Evolutionary conservation across 2,113 vertebrate genomes (phyloP), one percentile per base, ranked within the genome.

Genomic region (Pogonocichla stellata): DNA sequence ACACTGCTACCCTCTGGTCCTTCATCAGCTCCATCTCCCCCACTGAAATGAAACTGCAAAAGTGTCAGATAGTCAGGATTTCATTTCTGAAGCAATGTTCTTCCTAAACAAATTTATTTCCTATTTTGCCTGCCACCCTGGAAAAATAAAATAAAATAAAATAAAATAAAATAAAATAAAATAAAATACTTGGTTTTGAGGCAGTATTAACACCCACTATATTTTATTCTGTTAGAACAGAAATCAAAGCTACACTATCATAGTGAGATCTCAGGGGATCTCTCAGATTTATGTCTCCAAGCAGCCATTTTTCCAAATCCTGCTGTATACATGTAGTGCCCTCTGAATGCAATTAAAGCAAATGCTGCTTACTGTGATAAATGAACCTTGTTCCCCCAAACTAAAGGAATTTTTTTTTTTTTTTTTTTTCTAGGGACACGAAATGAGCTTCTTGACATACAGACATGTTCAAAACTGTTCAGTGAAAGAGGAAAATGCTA

Each of bases 251-350:
- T 51, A 31, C 36, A 36, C 22, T 6, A 14, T 17, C 12, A 70
- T 17, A 12, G 36, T 19, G 50, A 73, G 60, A 50, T 66, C 38
- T 86, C 64, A 66, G 54, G 47, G 38, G 33, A 18, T 36, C 4
- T 75, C 36, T 58, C 51, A 90, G 38, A 58, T 83, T 69, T 80
- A 61, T 54, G 33, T 38, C 64, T 95, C 34, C 6, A 33, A 90
- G 86, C 75, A 90, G 96, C 88, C 92, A 88, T 96, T 90, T 92
- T 93, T 74, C 47, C 51, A 66, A 80, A 70, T 36, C 51, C 71
- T 92, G 88, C 79, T 80, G 60, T 22, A 14, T 31, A 34, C 26
- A 57, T 6, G 7, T 17, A 24, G 33, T 73, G 20, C 19, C 42
- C n/a, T 78, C 66, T 56, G 36, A 62, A 36, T 2, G 23, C 14